phyloP scores from a whole-genome alignment of 2,888 invertebrate species.

The Eupelmus urozonus region DNA sequence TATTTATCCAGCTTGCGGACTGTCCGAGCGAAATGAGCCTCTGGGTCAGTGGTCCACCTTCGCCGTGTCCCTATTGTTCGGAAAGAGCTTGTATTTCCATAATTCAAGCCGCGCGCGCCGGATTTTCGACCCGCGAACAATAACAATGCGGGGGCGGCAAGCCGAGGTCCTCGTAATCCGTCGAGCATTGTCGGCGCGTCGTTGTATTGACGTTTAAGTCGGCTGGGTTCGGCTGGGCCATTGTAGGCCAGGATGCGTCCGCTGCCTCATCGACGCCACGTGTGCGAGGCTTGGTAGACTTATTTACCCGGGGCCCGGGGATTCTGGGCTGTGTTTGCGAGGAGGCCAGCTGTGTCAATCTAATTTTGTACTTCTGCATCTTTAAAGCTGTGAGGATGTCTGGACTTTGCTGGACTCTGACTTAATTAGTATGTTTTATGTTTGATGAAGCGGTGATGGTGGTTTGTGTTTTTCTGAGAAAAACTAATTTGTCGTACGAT shows the following conservation, averaged over 20 bases:
- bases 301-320: too few species aligned
- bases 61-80: conserved; percentile 6
- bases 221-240: background rate
- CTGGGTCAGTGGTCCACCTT: conserved; percentile 8
- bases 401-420: too few species aligned
- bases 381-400: too few species aligned
- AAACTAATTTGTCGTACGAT: background rate
- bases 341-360: background rate
- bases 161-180: conserved; percentile 33
- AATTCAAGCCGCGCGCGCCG: conserved; percentile 42
- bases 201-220: conserved; percentile 52
- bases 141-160: conserved; percentile 29
- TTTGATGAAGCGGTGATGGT: too few species aligned
- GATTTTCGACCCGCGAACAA: conserved; percentile 27
- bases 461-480: too few species aligned
- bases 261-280: background rate
- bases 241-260: background rate
- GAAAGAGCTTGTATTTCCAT: conserved; percentile 23
- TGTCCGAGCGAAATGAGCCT: conserved; percentile 40
- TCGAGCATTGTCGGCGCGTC: conserved; percentile 5
- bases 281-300: background rate
- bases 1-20: conserved; percentile 50
- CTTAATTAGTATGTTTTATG: too few species aligned
- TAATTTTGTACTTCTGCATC: conserved; percentile 1
- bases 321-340: background rate